phyloP scores from a whole-genome alignment of 2,113 vertebrate species.

The Leptodactylus fuscus region DNA sequence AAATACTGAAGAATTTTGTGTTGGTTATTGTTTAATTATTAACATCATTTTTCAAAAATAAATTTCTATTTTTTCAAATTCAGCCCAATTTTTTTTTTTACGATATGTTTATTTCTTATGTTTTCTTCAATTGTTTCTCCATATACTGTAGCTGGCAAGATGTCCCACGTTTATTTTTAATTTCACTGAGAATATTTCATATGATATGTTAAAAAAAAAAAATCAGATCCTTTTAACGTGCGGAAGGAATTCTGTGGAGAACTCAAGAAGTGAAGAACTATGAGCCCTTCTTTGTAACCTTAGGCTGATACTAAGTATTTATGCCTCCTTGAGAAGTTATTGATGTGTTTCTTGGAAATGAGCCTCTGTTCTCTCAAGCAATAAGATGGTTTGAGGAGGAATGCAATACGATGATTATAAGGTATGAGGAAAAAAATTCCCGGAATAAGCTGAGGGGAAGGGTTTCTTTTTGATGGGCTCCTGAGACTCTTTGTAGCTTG shows the following conservation, averaged over 20 bases:
- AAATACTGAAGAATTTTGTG: no score
- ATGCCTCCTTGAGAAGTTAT: conserved; percentile 33
- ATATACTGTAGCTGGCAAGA: no score
- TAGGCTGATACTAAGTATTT: conserved; percentile 31
- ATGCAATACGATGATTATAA: neutral
- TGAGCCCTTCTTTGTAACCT: neutral
- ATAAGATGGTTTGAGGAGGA: neutral
- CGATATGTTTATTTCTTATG: no score
- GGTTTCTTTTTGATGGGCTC: neutral
- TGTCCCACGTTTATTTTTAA: neutral
- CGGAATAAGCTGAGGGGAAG: neutral
- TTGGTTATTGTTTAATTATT: neutral
- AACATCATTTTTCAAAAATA: neutral
- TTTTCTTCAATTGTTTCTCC: no score
- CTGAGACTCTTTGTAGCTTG: neutral
- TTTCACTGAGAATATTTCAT: no score
- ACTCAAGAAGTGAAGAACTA: neutral
- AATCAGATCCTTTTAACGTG: neutral
- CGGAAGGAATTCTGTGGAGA: neutral
- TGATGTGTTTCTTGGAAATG: conserved; percentile 42
- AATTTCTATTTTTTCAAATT: no score
- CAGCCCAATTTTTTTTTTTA: no score
- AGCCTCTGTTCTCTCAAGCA: conserved; percentile 37
- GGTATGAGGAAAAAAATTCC: neutral
- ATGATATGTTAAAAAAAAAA: no score